A percentile compares a stretch with the other conserved stretches of the same genome.
Conservation (phyloP, 2,888 invertebrate species). For the Trichacis sp. region DNA sequence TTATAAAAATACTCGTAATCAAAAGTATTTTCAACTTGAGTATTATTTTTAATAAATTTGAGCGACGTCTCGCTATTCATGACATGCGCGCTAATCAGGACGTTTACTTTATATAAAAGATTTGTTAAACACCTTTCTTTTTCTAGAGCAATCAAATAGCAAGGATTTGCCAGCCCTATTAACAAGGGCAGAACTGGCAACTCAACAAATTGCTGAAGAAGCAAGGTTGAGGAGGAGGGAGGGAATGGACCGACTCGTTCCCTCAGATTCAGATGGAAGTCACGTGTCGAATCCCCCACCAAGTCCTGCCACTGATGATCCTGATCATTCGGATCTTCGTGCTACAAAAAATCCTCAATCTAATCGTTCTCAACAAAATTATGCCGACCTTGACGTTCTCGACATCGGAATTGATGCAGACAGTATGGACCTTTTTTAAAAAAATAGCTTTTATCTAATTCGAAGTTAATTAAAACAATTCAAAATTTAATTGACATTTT, state of each 20-base stretch:
- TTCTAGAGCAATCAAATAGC: slow-evolving; percentile 66
- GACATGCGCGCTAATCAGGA: too few relatives aligned
- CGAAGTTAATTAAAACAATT: too few relatives aligned
- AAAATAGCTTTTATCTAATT: slow-evolving; percentile 7
- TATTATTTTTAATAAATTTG: too few relatives aligned
- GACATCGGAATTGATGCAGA: slow-evolving; percentile 77
- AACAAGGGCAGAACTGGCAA: slow-evolving; percentile 74
- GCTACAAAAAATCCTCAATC: slow-evolving; percentile 57
- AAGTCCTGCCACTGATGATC: slow-evolving; percentile 82
- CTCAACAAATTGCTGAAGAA: slow-evolving; percentile 71
- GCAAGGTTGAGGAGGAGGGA: slow-evolving; percentile 69
- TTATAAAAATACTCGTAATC: too few relatives aligned
- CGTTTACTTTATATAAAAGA: too few relatives aligned
- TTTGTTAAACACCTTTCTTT: neutral
- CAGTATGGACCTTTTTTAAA: slow-evolving; percentile 80
- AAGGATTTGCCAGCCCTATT: slow-evolving; percentile 76
- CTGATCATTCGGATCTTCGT: slow-evolving; percentile 60
- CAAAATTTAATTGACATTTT: too few relatives aligned
- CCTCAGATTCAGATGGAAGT: slow-evolving; percentile 67
- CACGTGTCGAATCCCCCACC: slow-evolving; percentile 81
- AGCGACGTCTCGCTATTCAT: too few relatives aligned
- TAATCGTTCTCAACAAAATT: slow-evolving; percentile 61
- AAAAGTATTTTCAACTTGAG: too few relatives aligned
- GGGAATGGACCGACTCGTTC: slow-evolving; percentile 61
- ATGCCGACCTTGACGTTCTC: slow-evolving; percentile 77